Conservation (phyloP, 2,888 invertebrate genomes). For the Temnothorax rugatulus region DNA sequence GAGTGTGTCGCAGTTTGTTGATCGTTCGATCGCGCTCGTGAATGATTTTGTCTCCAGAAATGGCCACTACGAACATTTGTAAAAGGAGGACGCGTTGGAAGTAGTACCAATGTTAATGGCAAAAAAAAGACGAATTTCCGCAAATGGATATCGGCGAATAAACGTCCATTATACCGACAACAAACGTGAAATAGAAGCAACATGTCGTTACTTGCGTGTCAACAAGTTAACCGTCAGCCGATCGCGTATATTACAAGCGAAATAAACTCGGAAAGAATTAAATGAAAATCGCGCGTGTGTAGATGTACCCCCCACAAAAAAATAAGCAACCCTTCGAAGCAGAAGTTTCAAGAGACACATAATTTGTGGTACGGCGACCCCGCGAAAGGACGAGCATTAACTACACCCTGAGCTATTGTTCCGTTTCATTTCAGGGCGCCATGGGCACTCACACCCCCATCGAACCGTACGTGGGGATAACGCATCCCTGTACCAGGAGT, state of each 20-base stretch:
- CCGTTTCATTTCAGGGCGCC: conserved; percentile 77
- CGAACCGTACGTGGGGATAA: conserved; percentile 68
- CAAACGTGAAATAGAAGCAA: conserved; percentile 2
- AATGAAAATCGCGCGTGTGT: neutral
- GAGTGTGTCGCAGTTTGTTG: conserved; percentile 44
- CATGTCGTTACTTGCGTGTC: neutral
- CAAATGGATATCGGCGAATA: conserved; percentile 29
- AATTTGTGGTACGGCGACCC: conserved; percentile 42
- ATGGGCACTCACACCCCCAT: conserved; percentile 69
- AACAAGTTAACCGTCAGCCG: neutral
- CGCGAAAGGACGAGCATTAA: conserved; percentile 79
- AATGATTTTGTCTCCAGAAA: conserved; percentile 64
- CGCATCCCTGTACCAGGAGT: conserved; percentile 68
- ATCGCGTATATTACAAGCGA: neutral
- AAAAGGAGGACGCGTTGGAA: conserved; percentile 37
- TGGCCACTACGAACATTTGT: conserved; percentile 44
- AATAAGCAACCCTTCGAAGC: neutral
- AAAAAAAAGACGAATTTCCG: conserved; percentile 31
- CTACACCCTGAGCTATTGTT: conserved; percentile 83
- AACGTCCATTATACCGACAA: conserved; percentile 8
- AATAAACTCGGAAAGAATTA: neutral
- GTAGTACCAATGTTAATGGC: conserved; percentile 37
- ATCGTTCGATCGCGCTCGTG: conserved; percentile 55
- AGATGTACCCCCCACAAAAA: neutral
- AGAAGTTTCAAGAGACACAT: conserved; percentile 34